Evolutionary conservation across 2,797 vertebrate species (phyloP).

Genomic region (Oreochromis mossambicus): DNA sequence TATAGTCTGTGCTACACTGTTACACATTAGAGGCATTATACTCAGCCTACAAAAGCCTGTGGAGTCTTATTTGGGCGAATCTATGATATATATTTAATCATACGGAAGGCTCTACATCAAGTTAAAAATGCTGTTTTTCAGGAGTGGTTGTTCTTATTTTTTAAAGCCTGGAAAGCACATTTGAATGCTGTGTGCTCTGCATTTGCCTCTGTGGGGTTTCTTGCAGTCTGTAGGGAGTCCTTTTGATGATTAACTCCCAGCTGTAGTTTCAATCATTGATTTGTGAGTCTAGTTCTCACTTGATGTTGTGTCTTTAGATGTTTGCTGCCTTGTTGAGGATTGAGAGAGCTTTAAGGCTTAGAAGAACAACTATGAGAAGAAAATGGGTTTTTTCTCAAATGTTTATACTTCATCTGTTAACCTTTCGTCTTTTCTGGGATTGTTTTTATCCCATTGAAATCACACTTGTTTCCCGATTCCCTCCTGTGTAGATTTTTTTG

Average conservation of each 20-base stretch:
- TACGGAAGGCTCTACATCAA: rapidly evolving
- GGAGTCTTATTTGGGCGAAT: background rate
- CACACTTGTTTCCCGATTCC: background rate
- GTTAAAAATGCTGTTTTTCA: background rate
- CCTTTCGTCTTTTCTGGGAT: background rate
- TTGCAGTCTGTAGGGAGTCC: background rate
- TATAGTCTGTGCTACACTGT: background rate
- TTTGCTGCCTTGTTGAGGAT: background rate
- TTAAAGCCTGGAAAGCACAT: background rate
- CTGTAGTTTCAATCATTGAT: background rate
- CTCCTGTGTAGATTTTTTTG: constrained; percentile 64
- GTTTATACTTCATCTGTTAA: background rate
- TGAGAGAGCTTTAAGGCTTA: background rate
- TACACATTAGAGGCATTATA: background rate
- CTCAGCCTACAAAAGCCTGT: background rate
- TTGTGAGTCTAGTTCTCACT: background rate
- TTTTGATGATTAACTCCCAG: background rate
- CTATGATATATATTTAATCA: rapidly evolving
- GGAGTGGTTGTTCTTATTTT: background rate
- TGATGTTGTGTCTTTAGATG: background rate
- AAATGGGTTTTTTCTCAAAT: background rate
- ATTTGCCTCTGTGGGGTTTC: background rate
- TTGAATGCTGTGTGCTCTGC: background rate
- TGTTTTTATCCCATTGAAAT: background rate
- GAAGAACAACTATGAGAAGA: background rate